phyloP scores from a whole-genome alignment of 2,113 vertebrate genomes.

The Anthoscopus minutus region DNA sequence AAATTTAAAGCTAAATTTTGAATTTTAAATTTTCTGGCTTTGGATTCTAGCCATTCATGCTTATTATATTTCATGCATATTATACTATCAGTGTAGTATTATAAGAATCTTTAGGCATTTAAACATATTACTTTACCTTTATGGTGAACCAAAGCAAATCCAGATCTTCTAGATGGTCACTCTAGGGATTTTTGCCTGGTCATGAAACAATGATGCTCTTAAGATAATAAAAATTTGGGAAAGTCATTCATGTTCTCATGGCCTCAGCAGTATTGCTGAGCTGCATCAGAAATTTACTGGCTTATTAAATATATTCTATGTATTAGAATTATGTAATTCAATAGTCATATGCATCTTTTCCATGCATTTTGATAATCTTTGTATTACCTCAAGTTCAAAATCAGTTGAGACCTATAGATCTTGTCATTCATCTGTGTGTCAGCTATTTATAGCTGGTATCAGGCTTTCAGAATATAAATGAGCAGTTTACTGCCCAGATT shows the following conservation, averaged over 20 bases:
- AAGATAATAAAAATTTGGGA: not conserved
- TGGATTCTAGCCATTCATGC: not conserved
- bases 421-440: not conserved
- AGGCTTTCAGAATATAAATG: not conserved
- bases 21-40: not conserved
- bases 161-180: not conserved
- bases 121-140: not conserved
- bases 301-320: not conserved
- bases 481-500: not conserved
- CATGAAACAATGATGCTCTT: not conserved
- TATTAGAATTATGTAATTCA: not conserved
- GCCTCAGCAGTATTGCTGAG: not conserved
- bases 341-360: not conserved
- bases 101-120: not conserved
- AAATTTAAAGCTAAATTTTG: not conserved
- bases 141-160: not conserved
- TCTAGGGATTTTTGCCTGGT: not conserved
- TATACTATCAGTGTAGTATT: not conserved
- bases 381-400: not conserved
- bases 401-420: not conserved
- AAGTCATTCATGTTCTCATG: not conserved
- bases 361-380: not conserved
- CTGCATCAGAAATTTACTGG: not conserved
- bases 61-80: not conserved
- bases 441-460: not conserved